A percentile compares a stretch with the other conserved stretches of the same genome.
Evolutionary conservation across 2,888 invertebrate species (phyloP).

Genomic region (Oeneis ivallda): DNA sequence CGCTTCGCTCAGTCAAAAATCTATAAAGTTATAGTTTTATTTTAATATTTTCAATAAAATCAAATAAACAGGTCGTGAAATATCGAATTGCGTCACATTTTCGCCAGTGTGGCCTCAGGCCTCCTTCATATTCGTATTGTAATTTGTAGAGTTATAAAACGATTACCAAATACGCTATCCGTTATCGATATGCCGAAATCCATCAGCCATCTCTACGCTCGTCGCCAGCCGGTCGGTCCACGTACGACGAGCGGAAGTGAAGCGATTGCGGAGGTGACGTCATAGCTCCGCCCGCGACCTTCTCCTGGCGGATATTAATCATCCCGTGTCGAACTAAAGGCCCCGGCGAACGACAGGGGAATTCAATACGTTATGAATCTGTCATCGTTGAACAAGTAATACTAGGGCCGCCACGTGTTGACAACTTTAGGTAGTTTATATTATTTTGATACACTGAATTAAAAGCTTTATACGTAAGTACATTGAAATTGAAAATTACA

Average conservation of each 20-base stretch:
- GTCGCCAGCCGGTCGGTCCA: constrained; percentile 35
- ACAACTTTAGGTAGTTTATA: neutral
- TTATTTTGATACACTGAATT: neutral
- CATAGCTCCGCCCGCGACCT: constrained; percentile 68
- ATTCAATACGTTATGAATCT: constrained; percentile 24
- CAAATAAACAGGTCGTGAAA: no score
- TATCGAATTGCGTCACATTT: no score
- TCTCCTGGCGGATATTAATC: constrained; percentile 78
- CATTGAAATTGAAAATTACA: no score
- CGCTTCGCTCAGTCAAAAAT: no score
- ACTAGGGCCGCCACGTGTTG: neutral
- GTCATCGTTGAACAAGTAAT: constrained; percentile 1
- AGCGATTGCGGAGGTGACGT: constrained; percentile 71
- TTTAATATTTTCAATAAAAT: no score
- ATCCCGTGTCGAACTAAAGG: constrained; percentile 56
- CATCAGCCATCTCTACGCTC: constrained; percentile 15
- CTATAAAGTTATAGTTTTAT: no score
- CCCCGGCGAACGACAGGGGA: constrained; percentile 24
- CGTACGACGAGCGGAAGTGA: constrained; percentile 64
- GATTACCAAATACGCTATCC: neutral
- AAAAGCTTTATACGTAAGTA: no score
- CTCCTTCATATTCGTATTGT: neutral
- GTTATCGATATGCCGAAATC: constrained; percentile 10
- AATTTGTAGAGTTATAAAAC: neutral
- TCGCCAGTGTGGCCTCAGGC: no score